Conservation (phyloP, 2,797 vertebrate species). For the Schizothorax lantsangensis region DNA sequence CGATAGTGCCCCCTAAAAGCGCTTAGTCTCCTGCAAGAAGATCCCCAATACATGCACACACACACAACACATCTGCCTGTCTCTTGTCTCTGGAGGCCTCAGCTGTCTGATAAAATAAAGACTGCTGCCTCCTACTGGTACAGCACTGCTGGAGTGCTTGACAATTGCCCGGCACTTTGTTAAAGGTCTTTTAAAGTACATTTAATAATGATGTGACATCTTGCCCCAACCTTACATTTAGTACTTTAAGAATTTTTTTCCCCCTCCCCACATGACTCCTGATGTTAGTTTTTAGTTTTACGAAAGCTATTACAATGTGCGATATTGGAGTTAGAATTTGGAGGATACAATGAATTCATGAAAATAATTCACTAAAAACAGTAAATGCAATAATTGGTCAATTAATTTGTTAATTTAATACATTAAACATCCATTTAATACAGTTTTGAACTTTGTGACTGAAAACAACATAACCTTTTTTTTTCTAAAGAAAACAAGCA, state of each 20-base stretch:
- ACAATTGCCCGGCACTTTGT: not conserved
- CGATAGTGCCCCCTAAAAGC: constrained; percentile 71
- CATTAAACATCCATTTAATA: not conserved
- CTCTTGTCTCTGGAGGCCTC: constrained; percentile 9
- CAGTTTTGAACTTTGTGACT: not conserved
- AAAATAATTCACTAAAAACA: not conserved
- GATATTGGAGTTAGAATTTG: not conserved
- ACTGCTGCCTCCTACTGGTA: constrained; percentile 57
- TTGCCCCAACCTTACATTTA: not conserved
- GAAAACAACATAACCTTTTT: not conserved
- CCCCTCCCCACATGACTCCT: too few species aligned
- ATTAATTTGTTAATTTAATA: not conserved
- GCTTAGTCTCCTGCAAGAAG: constrained; percentile 57
- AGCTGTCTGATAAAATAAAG: constrained; percentile 10
- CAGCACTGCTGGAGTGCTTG: not conserved
- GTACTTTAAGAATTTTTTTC: not conserved
- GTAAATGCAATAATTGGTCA: not conserved
- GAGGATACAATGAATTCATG: not conserved
- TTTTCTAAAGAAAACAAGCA: too few species aligned
- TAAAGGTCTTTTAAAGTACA: not conserved
- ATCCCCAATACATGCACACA: not conserved
- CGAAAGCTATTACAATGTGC: not conserved
- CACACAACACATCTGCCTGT: constrained; percentile 25
- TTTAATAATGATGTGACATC: not conserved
- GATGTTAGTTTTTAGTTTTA: not conserved